Evolutionary conservation across 2,888 invertebrate species (phyloP).

Genomic region (Imbricaverruca yamaguchii): DNA sequence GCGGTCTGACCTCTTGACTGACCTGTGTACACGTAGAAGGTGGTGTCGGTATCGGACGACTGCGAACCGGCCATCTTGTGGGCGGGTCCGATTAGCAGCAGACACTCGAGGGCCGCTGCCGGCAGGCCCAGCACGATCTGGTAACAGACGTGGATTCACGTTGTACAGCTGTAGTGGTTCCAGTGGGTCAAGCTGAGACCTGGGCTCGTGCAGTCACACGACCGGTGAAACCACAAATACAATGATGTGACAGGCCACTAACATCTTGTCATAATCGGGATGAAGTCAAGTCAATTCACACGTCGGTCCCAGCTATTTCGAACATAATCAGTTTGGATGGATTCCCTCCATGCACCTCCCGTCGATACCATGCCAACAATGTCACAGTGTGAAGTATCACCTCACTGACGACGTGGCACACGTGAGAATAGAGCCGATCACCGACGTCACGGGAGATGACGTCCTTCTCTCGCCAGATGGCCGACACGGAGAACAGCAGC

Average conservation of each 20-base stretch:
- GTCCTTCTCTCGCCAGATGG: conserved; percentile 44
- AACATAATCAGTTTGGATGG: too few species aligned
- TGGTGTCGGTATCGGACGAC: conserved; percentile 37
- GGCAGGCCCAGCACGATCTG: conserved; percentile 71
- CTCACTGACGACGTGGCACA: conserved; percentile 69
- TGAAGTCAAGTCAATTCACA: too few species aligned
- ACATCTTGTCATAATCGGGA: too few species aligned
- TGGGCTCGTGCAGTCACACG: too few species aligned
- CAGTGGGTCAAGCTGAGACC: too few species aligned
- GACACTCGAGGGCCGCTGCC: conserved; percentile 68
- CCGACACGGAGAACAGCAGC: conserved; percentile 51
- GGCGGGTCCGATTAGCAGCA: conserved; percentile 77
- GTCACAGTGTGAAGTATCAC: conserved; percentile 43
- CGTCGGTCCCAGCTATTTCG: too few species aligned
- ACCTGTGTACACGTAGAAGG: conserved; percentile 40
- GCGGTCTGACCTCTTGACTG: conserved; percentile 27
- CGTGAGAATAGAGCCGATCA: conserved; percentile 68
- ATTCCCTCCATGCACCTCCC: too few species aligned
- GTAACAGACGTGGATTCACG: too few species aligned
- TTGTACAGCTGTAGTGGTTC: too few species aligned
- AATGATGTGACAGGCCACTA: too few species aligned
- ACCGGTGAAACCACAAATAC: too few species aligned
- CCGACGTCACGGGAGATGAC: conserved; percentile 70
- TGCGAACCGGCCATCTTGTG: conserved; percentile 40
- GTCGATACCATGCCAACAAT: too few species aligned